Conservation (phyloP, 2,113 vertebrate genomes). For the Leptosomus discolor region DNA sequence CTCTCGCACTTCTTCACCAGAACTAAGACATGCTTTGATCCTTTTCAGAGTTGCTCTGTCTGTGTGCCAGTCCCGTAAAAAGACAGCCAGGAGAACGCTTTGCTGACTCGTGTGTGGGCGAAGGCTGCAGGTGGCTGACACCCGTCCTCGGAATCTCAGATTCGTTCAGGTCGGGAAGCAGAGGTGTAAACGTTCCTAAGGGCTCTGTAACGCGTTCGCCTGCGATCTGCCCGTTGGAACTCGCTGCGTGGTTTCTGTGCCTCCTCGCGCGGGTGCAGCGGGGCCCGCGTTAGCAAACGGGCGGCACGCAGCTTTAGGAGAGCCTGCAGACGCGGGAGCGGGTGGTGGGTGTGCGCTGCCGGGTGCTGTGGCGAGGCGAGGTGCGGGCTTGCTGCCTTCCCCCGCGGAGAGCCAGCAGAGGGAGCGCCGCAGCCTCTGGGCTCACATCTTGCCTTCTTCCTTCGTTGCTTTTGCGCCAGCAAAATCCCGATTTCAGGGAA, state of each 20-base stretch:
- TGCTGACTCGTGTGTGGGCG: rapidly evolving
- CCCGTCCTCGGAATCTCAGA: not conserved
- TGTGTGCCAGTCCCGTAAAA: not conserved
- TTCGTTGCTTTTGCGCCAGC: not conserved
- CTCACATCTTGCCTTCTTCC: not conserved
- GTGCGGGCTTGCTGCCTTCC: not conserved
- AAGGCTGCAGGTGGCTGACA: not conserved
- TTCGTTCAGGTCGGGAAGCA: not conserved
- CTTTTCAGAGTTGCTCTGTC: rapidly evolving
- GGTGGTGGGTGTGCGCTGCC: no score
- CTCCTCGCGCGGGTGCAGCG: rapidly evolving
- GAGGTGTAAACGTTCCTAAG: not conserved
- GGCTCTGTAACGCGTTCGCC: not conserved
- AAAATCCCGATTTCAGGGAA: not conserved
- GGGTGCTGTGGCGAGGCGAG: rapidly evolving
- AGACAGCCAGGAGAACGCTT: not conserved
- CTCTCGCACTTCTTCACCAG: not conserved
- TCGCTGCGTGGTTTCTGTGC: not conserved
- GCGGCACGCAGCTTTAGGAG: not conserved
- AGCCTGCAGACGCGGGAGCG: not conserved
- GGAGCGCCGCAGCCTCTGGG: not conserved
- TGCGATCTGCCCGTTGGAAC: not conserved
- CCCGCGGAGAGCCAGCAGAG: not conserved
- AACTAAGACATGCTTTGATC: rapidly evolving
- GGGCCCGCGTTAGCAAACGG: not conserved